phyloP scores from a whole-genome alignment of 2,113 vertebrate genomes.

The Grus americana region DNA sequence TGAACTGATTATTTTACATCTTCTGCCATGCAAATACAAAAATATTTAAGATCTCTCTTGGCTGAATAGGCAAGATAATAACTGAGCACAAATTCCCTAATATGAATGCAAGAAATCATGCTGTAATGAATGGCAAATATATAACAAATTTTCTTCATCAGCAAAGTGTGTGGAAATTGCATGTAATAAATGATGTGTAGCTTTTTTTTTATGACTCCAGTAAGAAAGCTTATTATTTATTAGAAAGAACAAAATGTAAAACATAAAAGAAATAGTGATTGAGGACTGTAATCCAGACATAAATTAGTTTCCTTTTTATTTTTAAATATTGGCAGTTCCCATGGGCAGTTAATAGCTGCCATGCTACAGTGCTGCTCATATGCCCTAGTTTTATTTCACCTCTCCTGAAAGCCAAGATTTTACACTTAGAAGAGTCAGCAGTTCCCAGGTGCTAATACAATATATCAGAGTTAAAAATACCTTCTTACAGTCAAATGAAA shows the following conservation, averaged over 20 bases:
- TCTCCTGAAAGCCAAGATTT: slow-evolving; percentile 63
- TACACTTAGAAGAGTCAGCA: slow-evolving; percentile 65
- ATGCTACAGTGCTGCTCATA: slow-evolving; percentile 34
- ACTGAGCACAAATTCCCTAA: not conserved
- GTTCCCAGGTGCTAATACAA: slow-evolving; percentile 65
- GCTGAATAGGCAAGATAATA: slow-evolving; percentile 9
- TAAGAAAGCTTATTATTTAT: not conserved
- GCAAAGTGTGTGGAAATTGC: slow-evolving; percentile 6
- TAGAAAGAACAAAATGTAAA: slow-evolving; percentile 27
- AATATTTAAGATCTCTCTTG: slow-evolving; percentile 14
- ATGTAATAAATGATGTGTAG: slow-evolving; percentile 1
- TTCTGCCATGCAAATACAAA: not conserved
- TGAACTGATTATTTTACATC: not conserved
- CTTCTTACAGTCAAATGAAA: slow-evolving; percentile 45
- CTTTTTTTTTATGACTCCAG: not conserved
- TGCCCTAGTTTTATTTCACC: slow-evolving; percentile 62
- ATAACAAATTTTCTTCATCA: slow-evolving; percentile 25
- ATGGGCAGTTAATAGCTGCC: slow-evolving; percentile 21
- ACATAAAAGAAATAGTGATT: not conserved
- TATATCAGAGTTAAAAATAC: slow-evolving; percentile 71
- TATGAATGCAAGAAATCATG: not conserved
- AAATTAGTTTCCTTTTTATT: slow-evolving; percentile 34
- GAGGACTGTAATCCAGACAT: not conserved
- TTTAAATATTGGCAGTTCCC: slow-evolving; percentile 43
- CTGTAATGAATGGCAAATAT: slow-evolving; percentile 39